Conservation (phyloP, 2,113 vertebrate species). For the Nannospalax galili region DNA sequence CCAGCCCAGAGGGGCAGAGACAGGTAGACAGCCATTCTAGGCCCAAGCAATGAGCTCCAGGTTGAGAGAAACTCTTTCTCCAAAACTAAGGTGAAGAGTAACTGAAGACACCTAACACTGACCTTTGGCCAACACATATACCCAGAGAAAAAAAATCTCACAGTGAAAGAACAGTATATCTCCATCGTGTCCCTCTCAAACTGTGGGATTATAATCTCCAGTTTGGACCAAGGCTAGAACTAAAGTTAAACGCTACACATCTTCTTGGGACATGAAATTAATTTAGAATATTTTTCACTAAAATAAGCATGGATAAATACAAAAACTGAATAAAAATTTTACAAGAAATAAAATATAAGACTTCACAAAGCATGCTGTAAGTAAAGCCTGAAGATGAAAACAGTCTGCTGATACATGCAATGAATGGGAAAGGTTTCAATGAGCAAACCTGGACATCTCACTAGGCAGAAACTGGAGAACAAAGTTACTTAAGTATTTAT, state of each 20-base stretch:
- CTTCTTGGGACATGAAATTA: background rate
- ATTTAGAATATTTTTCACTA: slow-evolving; percentile 45
- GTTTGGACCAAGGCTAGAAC: background rate
- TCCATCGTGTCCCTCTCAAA: background rate
- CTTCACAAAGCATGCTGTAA: background rate
- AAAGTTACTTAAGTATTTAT: background rate
- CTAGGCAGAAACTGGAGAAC: background rate
- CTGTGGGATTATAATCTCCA: background rate
- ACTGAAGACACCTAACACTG: too few species aligned
- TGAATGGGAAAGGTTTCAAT: background rate
- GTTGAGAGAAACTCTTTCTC: background rate
- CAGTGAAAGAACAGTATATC: background rate
- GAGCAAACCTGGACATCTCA: background rate
- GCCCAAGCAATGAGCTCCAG: background rate
- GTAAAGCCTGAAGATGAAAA: slow-evolving; percentile 31
- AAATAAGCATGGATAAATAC: slow-evolving; percentile 19
- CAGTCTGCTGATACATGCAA: background rate
- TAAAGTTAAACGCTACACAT: background rate
- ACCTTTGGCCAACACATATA: too few species aligned
- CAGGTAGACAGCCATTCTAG: background rate
- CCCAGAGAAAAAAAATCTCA: background rate
- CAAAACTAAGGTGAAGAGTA: too few species aligned
- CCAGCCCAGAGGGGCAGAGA: too few species aligned
- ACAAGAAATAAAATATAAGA: background rate
- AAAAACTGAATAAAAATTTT: background rate